phyloP scores from a whole-genome alignment of 2,113 vertebrate genomes.

The Maccullochella peelii region DNA sequence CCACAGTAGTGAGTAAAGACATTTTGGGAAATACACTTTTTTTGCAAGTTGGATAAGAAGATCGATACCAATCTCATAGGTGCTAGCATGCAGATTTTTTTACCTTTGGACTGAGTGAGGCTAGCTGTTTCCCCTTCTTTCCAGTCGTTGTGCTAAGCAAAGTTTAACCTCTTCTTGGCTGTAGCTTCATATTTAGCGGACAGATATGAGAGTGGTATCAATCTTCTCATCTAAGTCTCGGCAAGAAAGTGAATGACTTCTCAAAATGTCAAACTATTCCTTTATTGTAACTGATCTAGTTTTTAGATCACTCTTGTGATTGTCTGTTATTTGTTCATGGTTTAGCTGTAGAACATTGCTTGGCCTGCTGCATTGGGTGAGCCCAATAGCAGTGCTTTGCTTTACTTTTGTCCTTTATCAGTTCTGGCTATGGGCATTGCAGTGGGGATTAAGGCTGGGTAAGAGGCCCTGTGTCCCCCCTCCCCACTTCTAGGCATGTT shows the following conservation, averaged over 20 bases:
- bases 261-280: conserved; percentile 10
- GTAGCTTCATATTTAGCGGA: neutral
- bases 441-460: conserved; percentile 40
- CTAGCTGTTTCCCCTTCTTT: neutral
- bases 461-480: conserved; percentile 51
- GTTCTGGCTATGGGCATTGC: conserved; percentile 2
- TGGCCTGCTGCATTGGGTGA: conserved; percentile 41
- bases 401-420: conserved; percentile 13
- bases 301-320: conserved; percentile 7
- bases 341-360: neutral
- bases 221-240: neutral
- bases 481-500: conserved; percentile 60
- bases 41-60: neutral
- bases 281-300: conserved; percentile 4
- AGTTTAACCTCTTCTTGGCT: neutral
- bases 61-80: too few relatives aligned
- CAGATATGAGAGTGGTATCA: neutral
- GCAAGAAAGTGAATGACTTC: neutral
- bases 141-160: neutral
- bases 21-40: conserved; percentile 15
- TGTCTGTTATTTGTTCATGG: neutral
- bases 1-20: neutral
- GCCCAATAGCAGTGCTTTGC: conserved; percentile 34
- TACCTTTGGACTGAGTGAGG: neutral
- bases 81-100: neutral